Percentiles rank a stretch among this genome's conserved stretches.
These are phyloP conservation scores for Rotaria socialis DNA, from an alignment of 2,888 invertebrate genomes.

Conservation along the genomic window DNA sequence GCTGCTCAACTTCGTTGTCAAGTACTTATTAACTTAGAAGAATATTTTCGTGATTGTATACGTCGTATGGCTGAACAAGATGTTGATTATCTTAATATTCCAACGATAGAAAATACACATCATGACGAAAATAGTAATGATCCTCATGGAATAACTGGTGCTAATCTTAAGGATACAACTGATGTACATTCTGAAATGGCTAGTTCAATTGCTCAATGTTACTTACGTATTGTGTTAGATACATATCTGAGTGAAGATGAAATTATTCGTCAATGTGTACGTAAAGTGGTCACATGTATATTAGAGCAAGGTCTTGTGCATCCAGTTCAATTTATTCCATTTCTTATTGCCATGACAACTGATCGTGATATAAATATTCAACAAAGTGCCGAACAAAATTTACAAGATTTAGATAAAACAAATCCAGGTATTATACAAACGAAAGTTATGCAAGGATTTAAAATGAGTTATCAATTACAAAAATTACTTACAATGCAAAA, in stretches of 20 bases:
- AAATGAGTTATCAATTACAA: constrained; percentile 40
- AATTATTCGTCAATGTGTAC: constrained; percentile 79
- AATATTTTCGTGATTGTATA: constrained; percentile 39
- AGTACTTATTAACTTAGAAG: constrained; percentile 40
- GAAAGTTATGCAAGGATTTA: constrained; percentile 46
- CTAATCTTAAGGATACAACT: constrained; percentile 98
- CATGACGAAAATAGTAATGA: constrained; percentile 29
- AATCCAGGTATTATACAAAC: constrained; percentile 82
- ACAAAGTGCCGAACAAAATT: constrained; percentile 85
- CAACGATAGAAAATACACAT: background rate
- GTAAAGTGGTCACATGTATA: constrained; percentile 86
- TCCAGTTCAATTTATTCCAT: constrained; percentile 86
- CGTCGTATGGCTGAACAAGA: constrained; percentile 7
- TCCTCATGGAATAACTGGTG: constrained; percentile 66
- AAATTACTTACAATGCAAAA: background rate
- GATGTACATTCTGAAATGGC: constrained; percentile 97
- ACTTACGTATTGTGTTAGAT: constrained; percentile 85
- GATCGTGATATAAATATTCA: constrained; percentile 82
- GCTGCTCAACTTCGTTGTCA: constrained; percentile 5
- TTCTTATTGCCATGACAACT: constrained; percentile 92
- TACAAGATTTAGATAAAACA: constrained; percentile 95
- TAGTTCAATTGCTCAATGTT: constrained; percentile 90
- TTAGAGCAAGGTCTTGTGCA: constrained; percentile 92
- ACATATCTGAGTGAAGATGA: constrained; percentile 79
- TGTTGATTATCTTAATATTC: background rate